phyloP scores from a whole-genome alignment of 2,797 vertebrate genomes.

The Oreonectes daqikongensis region DNA sequence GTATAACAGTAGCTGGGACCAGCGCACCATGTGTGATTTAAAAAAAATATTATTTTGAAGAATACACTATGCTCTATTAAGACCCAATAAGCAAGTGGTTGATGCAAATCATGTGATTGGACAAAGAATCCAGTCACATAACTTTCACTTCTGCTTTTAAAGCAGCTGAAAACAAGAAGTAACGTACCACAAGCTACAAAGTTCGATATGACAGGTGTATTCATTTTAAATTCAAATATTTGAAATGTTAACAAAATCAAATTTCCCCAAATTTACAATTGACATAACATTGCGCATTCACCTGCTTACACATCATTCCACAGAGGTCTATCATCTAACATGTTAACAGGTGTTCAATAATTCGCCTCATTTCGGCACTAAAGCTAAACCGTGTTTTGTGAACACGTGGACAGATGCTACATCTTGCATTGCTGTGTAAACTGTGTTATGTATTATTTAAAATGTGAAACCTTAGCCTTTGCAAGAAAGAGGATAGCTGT shows the following conservation, averaged over 20 bases:
- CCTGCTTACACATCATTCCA: background rate
- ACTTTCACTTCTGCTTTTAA: conserved; percentile 76
- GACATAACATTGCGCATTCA: background rate
- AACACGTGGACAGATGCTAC: conserved; percentile 5
- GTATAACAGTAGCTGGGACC: conserved; percentile 50
- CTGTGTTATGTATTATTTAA: conserved; percentile 81
- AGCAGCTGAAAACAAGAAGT: conserved; percentile 53
- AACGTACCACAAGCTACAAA: conserved; percentile 31
- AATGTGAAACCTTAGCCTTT: conserved; percentile 71
- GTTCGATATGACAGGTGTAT: background rate
- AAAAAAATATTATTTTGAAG: conserved; percentile 60
- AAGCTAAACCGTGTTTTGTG: background rate
- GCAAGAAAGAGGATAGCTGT: conserved; percentile 69
- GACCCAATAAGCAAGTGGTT: conserved; percentile 46
- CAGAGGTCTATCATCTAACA: background rate
- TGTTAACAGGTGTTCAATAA: background rate
- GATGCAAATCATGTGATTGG: conserved; percentile 65
- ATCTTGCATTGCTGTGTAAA: conserved; percentile 58
- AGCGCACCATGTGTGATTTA: conserved; percentile 62
- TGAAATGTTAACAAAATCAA: too few relatives aligned
- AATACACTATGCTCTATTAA: conserved; percentile 35
- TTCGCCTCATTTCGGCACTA: background rate
- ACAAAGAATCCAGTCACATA: conserved; percentile 65
- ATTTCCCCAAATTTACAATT: background rate
- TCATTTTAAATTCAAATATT: background rate